A percentile compares a stretch with the other conserved stretches of the same genome.
Conservation (phyloP, 2,888 invertebrate genomes). For the Eupithecia centaureata region DNA sequence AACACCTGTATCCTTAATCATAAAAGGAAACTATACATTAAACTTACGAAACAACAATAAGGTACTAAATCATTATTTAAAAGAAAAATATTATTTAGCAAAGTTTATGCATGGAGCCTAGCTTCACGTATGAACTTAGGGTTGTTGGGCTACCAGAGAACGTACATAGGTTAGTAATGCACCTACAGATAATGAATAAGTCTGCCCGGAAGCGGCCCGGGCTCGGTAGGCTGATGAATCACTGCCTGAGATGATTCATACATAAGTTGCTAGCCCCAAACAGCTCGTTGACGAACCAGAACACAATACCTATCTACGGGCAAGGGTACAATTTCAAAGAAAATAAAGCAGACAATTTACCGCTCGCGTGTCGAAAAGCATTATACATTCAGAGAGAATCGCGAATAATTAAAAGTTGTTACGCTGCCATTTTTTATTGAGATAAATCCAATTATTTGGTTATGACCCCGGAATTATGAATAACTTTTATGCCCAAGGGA, state of each 20-base stretch:
- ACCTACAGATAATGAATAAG: constrained; percentile 45
- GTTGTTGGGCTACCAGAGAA: background rate
- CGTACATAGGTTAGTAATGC: constrained; percentile 11
- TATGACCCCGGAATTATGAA: background rate
- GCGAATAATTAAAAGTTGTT: constrained; percentile 7
- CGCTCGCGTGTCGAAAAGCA: constrained; percentile 2
- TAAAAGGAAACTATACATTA: background rate
- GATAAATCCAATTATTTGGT: constrained; percentile 10
- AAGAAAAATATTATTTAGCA: background rate
- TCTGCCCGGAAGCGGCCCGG: constrained; percentile 29
- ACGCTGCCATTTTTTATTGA: constrained; percentile 6
- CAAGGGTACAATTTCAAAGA: background rate
- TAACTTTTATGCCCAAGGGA: background rate
- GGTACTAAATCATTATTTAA: background rate
- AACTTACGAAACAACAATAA: background rate
- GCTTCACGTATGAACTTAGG: too few relatives aligned
- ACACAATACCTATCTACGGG: background rate
- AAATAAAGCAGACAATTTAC: constrained; percentile 7
- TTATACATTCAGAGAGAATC: constrained; percentile 1
- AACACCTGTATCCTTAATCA: background rate
- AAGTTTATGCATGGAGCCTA: background rate
- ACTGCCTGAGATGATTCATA: constrained; percentile 19
- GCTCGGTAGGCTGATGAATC: constrained; percentile 37
- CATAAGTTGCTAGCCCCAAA: constrained; percentile 20
- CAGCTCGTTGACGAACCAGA: background rate